Evolutionary conservation across 2,888 invertebrate species (phyloP), one percentile per base, ranked within the genome.

Genomic region (Agonum fuliginosum): DNA sequence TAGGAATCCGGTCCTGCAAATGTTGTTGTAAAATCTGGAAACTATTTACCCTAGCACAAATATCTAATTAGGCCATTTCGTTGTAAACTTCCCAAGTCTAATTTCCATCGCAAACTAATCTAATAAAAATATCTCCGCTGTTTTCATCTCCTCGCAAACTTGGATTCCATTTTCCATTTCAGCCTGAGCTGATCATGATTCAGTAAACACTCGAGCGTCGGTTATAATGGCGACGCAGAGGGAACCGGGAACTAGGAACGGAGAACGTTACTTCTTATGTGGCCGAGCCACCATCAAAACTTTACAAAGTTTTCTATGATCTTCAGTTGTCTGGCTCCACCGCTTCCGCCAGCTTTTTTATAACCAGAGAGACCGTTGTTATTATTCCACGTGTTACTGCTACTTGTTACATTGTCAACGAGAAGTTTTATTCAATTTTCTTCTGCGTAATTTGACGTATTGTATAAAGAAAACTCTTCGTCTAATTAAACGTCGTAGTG

Each of bases 181-280:
- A 70, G 14, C 43, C 14, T 24, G 20, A 19, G 43, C 58, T 43
- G 70, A 70, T 70, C 77, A 77, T 77, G 77, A 77, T 69, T 77
- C 58, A 77, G 77, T 70, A 77, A 77, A 77, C 58, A 77, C 77
- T 77, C 17, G n/a, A 22, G 37, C 58, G 70, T 41, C 43, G 41
- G 54, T 17, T 43, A 77, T 69, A 77, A 77, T 51, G 69, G 58
- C 27, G 8, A 14, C 0, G 58, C 27, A 12, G 30, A 30, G 8
- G 30, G 54, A 54, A 51, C 34, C 72, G 19, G 6, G 5, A 3
- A n/a, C 19, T 17, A 4, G 54, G 14, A 54, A n/a, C 65, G 20
- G 10, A 27, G 46, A 46, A 65, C 34, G 30, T 74, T 75, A 67
- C 22, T 43, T 48, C 62, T 65, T 70, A 70, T 70, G 19, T 46